Evolutionary conservation across 2,888 invertebrate species (phyloP).

Genomic region (Drosophila crucigera): DNA sequence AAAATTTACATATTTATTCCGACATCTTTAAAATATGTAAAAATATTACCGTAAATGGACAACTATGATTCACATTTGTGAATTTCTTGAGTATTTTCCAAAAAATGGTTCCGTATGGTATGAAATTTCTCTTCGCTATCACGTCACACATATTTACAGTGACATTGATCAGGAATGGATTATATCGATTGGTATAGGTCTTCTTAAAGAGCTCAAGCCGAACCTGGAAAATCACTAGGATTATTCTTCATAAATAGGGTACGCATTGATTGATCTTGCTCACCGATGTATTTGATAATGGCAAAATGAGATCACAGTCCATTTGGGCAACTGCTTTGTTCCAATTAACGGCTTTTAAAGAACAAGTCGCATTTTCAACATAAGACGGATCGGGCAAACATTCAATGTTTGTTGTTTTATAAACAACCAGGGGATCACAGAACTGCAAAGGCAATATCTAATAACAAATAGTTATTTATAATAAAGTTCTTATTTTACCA

Average conservation of each 20-base stretch:
- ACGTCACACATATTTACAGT: slow-evolving; percentile 47
- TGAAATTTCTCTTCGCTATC: slow-evolving; percentile 34
- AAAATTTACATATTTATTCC: no score
- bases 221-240: slow-evolving; percentile 1
- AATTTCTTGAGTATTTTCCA: not conserved
- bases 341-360: slow-evolving; percentile 52
- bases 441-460: not conserved
- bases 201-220: slow-evolving; percentile 36
- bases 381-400: slow-evolving; percentile 18
- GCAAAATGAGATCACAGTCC: slow-evolving; percentile 40
- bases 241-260: not conserved
- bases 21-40: not conserved
- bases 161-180: slow-evolving; percentile 53
- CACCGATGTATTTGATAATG: slow-evolving; percentile 43
- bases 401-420: slow-evolving; percentile 50
- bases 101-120: slow-evolving; percentile 30
- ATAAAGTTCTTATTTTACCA: slow-evolving; percentile 7
- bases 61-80: slow-evolving; percentile 50
- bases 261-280: not conserved
- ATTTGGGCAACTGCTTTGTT: slow-evolving; percentile 42
- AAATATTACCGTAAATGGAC: slow-evolving; percentile 37
- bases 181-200: slow-evolving; percentile 49
- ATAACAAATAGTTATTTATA: not conserved
- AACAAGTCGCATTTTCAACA: slow-evolving; percentile 29
- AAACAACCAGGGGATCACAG: slow-evolving; percentile 9